phyloP scores from a whole-genome alignment of 2,888 invertebrate species.

The Lissocephala sabroskyi region DNA sequence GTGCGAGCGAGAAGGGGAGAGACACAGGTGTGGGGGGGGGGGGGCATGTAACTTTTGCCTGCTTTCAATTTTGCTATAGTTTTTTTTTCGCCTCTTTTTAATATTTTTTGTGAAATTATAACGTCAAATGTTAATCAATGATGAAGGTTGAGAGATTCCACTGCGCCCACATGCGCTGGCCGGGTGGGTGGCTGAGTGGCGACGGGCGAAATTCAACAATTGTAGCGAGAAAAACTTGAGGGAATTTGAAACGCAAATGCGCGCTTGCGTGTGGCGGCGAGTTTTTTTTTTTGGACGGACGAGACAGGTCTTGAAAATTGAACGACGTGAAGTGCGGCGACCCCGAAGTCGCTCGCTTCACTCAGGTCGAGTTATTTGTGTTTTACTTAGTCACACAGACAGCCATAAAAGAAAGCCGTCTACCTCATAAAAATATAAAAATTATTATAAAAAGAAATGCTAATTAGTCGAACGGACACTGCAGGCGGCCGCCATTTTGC shows the following conservation, averaged over 20 bases:
- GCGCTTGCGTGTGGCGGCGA: not conserved
- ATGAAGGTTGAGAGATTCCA: constrained; percentile 44
- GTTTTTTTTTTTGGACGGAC: no score
- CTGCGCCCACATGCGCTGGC: no score
- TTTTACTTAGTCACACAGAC: constrained; percentile 1
- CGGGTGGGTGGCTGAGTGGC: constrained; percentile 5
- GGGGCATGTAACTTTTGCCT: no score
- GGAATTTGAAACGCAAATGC: constrained; percentile 33
- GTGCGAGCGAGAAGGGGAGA: no score
- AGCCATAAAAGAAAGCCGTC: no score
- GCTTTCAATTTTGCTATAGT: no score
- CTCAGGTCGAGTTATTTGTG: constrained; percentile 1
- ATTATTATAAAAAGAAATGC: no score
- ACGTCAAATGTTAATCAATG: constrained; percentile 66
- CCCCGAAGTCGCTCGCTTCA: constrained; percentile 20
- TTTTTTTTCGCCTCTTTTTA: constrained; percentile 28
- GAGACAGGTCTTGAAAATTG: no score
- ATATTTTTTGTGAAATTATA: constrained; percentile 59
- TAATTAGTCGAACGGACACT: no score
- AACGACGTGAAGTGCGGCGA: constrained; percentile 7
- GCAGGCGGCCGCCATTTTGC: no score
- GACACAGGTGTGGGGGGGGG: no score
- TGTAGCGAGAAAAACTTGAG: constrained; percentile 31
- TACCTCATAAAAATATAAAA: no score
- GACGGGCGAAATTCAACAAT: constrained; percentile 26